Percentiles rank a stretch among this genome's conserved stretches.
phyloP scores from a whole-genome alignment of 2,888 invertebrate species.

The Andrena bicolor region DNA sequence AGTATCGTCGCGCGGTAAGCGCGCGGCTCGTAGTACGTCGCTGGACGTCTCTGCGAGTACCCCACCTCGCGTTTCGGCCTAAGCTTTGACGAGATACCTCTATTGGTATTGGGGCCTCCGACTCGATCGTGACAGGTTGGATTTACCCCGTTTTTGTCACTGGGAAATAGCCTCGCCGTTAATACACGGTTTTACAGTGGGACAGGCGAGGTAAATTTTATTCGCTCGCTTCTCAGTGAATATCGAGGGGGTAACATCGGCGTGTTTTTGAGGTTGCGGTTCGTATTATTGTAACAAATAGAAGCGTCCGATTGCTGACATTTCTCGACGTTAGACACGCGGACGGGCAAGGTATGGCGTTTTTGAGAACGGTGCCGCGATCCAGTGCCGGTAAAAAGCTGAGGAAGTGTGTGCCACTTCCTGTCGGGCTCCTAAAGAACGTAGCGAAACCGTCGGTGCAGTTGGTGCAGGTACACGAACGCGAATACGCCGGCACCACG shows the following conservation, averaged over 20 bases:
- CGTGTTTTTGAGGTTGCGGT: constrained; percentile 14
- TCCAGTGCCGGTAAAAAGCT: constrained; percentile 80
- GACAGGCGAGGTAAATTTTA: neutral
- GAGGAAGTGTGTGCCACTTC: constrained; percentile 74
- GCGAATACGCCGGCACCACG: constrained; percentile 66
- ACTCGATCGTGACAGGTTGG: constrained; percentile 76
- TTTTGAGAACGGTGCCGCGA: constrained; percentile 81
- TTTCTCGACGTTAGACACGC: constrained; percentile 51
- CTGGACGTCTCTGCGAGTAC: constrained; percentile 60
- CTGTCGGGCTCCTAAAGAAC: constrained; percentile 72
- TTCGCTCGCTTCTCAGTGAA: constrained; percentile 43
- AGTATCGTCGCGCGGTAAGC: constrained; percentile 46
- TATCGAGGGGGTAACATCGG: neutral
- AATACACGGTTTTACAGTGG: constrained; percentile 26
- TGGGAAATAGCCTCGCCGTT: constrained; percentile 39
- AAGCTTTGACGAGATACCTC: constrained; percentile 62
- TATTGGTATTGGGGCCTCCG: constrained; percentile 74
- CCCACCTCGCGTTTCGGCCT: constrained; percentile 68
- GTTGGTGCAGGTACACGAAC: constrained; percentile 77
- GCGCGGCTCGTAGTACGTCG: constrained; percentile 65
- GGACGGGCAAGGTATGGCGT: constrained; percentile 78
- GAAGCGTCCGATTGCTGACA: constrained; percentile 48
- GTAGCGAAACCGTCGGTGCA: constrained; percentile 71
- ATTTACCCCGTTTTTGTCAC: constrained; percentile 60
- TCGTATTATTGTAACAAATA: constrained; percentile 16